Evolutionary conservation across 1,140 invertebrate genomes (phyloP), one percentile per base, ranked within the genome.

Genomic region (Plutomurus gul): DNA sequence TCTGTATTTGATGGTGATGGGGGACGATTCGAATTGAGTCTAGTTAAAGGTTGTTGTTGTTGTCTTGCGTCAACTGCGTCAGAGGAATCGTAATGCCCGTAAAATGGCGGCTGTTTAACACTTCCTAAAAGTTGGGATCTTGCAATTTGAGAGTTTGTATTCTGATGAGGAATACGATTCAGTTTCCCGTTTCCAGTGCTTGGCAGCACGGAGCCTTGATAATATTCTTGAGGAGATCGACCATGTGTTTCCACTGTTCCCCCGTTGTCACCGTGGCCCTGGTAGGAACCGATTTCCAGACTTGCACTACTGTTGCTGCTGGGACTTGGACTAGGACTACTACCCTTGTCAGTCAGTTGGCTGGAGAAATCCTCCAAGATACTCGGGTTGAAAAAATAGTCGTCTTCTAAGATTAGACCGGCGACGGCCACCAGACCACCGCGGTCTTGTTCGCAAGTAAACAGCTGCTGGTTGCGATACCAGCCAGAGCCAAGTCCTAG

Each of bases 401-500:
- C 88, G n/a, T 86, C 85, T 77, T 87, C 88, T 83, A 88, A 87
- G 71, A 90, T 87, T 5, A 90, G 84, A 13, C 88, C 89, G 36
- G 87, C 85, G 3, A 89, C 85, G 16, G 90, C 89, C n/a, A 91
- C 88, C 13, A 91, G 85, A 4, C 90, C 88, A 0, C 90, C 90
- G 86, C 90, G 89, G 76, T 88, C 87, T 20, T 87, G 86, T 82
- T 87, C 86, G 20, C 90, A 88, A 37, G 84, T 85, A 84, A 91
- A 91, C 49, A 91, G 83, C 78, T 88, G 85, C 37, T 89, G 88
- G 51, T 76, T 73, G n/a, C 75, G 70, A 30, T 82, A 82, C 78
- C 87, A 86, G n/a, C 83, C 83, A 43, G 82, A 82, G 36, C 82
- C 82, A 13, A 79, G 70, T 43, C 84, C 84, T 25, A 86, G 82